A percentile compares a stretch with the other conserved stretches of the same genome.
Evolutionary conservation across 1,140 invertebrate genomes (phyloP).

Genomic region (Octopus sinensis): DNA sequence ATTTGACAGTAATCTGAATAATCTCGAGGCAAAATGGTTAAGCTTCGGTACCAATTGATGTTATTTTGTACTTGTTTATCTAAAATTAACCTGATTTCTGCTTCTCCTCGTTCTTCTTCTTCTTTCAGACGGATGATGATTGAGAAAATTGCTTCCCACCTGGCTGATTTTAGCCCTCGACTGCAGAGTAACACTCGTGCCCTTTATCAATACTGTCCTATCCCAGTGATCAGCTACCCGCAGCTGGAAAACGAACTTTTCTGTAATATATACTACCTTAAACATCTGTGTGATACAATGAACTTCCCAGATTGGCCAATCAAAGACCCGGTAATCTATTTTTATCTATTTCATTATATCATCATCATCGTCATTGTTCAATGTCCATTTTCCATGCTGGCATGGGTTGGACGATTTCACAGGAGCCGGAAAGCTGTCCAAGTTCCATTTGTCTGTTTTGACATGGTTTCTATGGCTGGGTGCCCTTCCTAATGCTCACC

Average conservation of each 20-base stretch:
- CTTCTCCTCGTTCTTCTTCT: background rate
- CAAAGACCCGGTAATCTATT: constrained; percentile 75
- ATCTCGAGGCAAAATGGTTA: too few relatives aligned
- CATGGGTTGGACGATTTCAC: too few relatives aligned
- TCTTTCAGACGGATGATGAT: constrained; percentile 80
- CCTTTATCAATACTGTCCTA: constrained; percentile 93
- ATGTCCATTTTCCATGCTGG: too few relatives aligned
- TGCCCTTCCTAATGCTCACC: too few relatives aligned
- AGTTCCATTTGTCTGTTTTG: too few relatives aligned
- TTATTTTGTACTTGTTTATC: too few relatives aligned
- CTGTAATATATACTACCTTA: constrained; percentile 97
- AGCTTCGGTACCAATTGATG: too few relatives aligned
- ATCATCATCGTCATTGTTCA: too few relatives aligned
- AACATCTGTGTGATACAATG: constrained; percentile 89
- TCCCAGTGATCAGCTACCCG: constrained; percentile 91
- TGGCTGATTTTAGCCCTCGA: constrained; percentile 93
- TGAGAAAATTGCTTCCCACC: constrained; percentile 92
- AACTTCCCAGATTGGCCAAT: constrained; percentile 96
- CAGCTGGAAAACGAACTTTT: constrained; percentile 95
- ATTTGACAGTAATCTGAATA: too few relatives aligned
- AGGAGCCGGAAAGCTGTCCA: too few relatives aligned
- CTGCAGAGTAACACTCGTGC: constrained; percentile 90
- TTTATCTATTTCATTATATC: too few relatives aligned
- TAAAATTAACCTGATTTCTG: background rate
- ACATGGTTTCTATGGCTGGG: too few relatives aligned